Conservation (phyloP, 2,888 invertebrate species). For the Agonopterix alstromeriana region DNA sequence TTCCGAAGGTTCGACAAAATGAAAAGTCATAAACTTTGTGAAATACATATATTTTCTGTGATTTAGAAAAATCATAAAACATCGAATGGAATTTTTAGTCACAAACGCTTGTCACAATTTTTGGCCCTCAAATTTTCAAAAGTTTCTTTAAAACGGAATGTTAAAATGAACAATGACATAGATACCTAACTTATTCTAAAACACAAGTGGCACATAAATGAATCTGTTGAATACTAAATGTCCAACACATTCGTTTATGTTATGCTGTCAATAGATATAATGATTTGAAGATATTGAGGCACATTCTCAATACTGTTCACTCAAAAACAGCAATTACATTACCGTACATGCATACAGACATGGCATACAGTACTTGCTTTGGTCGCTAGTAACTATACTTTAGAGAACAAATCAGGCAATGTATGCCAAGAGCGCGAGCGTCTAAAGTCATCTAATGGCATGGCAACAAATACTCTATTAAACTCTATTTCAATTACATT, state of each 20-base stretch:
- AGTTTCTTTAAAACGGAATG: constrained; percentile 9
- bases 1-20: constrained; percentile 9
- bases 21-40: constrained; percentile 14
- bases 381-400: no score
- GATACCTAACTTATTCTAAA: constrained; percentile 11
- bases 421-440: no score
- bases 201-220: constrained; percentile 11
- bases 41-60: constrained; percentile 28
- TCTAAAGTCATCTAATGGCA: no score
- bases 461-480: no score
- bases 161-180: background rate
- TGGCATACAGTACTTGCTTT: no score
- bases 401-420: no score
- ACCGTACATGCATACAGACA: no score
- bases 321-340: no score
- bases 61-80: constrained; percentile 8
- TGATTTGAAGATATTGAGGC: constrained; percentile 7
- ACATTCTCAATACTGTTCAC: no score
- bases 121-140: constrained; percentile 10
- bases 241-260: constrained; percentile 16
- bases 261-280: constrained; percentile 8
- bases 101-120: constrained; percentile 14
- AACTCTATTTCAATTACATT: no score
- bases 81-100: constrained; percentile 18
- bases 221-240: constrained; percentile 14